phyloP scores from a whole-genome alignment of 1,140 invertebrate species.

The Zaprionus vittiger region DNA sequence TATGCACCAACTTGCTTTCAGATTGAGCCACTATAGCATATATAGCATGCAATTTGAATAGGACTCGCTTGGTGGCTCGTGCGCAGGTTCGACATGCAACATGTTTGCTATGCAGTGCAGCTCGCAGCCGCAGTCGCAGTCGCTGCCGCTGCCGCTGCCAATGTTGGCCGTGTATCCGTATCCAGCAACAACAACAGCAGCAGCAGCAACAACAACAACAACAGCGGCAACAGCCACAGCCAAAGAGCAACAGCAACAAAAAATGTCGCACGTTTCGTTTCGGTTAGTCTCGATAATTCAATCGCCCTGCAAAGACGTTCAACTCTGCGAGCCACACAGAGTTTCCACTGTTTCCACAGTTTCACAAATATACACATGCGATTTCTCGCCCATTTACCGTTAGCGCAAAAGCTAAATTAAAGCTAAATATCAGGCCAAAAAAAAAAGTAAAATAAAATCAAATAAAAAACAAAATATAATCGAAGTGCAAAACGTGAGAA shows the following conservation, averaged over 20 bases:
- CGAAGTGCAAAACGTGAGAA: constrained; percentile 29
- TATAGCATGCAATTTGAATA: constrained; percentile 8
- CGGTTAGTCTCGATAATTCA: constrained; percentile 81
- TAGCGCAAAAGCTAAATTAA: neutral
- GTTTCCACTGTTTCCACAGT: constrained; percentile 2
- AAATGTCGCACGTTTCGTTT: constrained; percentile 81
- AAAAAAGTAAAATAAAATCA: constrained; percentile 4
- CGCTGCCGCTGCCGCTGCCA: constrained; percentile 41
- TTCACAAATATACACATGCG: neutral
- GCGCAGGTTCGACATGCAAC: constrained; percentile 41
- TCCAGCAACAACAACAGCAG: constrained; percentile 30
- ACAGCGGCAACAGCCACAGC: constrained; percentile 28
- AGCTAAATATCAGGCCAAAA: constrained; percentile 7
- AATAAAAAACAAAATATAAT: constrained; percentile 16
- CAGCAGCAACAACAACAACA: constrained; percentile 16
- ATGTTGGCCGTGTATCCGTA: constrained; percentile 56
- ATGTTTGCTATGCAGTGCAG: constrained; percentile 48
- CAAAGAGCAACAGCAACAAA: constrained; percentile 68
- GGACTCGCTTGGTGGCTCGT: neutral
- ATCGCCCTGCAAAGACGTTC: constrained; percentile 78
- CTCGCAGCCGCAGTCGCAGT: constrained; percentile 27
- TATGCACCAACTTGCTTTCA: neutral
- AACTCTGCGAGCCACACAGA: constrained; percentile 40
- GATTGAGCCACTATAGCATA: neutral
- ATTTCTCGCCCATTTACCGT: constrained; percentile 7